phyloP scores from a whole-genome alignment of 1,140 invertebrate species.

The Thereuonema tuberculata region DNA sequence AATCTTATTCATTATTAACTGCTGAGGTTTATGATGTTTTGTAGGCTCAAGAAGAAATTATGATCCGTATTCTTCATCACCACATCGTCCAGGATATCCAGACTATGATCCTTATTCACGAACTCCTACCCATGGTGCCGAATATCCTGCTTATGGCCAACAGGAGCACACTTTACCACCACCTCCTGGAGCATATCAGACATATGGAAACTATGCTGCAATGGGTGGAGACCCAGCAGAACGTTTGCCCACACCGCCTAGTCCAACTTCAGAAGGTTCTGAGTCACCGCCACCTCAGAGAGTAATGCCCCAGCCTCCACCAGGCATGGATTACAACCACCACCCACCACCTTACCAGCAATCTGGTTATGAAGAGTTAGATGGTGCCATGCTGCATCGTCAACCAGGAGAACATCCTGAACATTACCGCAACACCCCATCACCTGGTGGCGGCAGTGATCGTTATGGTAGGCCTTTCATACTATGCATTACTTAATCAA shows the following conservation, averaged over 20 bases:
- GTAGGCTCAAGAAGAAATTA: slow-evolving; percentile 19
- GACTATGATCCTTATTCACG: slow-evolving; percentile 46
- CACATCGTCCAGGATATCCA: slow-evolving; percentile 30
- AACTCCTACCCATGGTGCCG: slow-evolving; percentile 28
- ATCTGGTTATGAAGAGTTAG: slow-evolving; percentile 49
- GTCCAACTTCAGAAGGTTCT: slow-evolving; percentile 41
- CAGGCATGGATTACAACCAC: slow-evolving; percentile 7
- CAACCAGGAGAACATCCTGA: slow-evolving; percentile 35
- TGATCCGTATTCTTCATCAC: slow-evolving; percentile 17
- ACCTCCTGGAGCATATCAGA: slow-evolving; percentile 20
- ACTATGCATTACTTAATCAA: background rate
- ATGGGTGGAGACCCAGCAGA: slow-evolving; percentile 21
- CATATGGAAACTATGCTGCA: slow-evolving; percentile 14
- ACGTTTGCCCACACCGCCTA: slow-evolving; percentile 40
- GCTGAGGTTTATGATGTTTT: no score
- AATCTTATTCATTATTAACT: no score
- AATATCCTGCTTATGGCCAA: slow-evolving; percentile 29
- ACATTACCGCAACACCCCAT: slow-evolving; percentile 53
- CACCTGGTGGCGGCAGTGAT: slow-evolving; percentile 44
- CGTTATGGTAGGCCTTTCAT: slow-evolving; percentile 48
- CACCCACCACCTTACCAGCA: slow-evolving; percentile 34
- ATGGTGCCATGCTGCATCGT: slow-evolving; percentile 38
- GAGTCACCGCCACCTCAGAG: slow-evolving; percentile 43
- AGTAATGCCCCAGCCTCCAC: slow-evolving; percentile 21
- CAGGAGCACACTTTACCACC: slow-evolving; percentile 24